Evolutionary conservation across 1,140 invertebrate genomes (phyloP).

Genomic region (Elymnias hypermnestra): DNA sequence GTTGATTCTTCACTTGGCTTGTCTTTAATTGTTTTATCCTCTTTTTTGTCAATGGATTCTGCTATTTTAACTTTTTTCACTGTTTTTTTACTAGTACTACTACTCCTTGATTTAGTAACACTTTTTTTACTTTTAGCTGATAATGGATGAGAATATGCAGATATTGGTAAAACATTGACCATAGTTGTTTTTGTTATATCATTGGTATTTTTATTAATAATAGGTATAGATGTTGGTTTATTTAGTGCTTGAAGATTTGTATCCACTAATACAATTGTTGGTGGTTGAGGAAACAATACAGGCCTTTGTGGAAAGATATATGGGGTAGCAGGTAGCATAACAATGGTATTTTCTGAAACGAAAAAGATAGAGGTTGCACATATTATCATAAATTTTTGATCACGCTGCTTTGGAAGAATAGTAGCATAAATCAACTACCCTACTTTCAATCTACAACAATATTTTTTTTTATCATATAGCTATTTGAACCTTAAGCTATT

Average conservation of each 20-base stretch:
- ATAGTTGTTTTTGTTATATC: conserved; percentile 78
- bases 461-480: no score
- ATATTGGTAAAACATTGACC: conserved; percentile 84
- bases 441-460: no score
- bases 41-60: conserved; percentile 8
- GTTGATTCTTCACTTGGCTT: conserved; percentile 2
- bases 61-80: conserved; percentile 27
- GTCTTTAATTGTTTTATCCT: conserved; percentile 4
- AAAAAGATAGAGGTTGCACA: no score
- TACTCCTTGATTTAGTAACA: conserved; percentile 49
- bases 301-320: conserved; percentile 65
- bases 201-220: conserved; percentile 49
- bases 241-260: conserved; percentile 51
- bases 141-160: conserved; percentile 76
- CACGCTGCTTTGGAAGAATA: no score
- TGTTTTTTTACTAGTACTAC: conserved; percentile 12
- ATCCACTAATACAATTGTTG: conserved; percentile 60
- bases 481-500: no score
- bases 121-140: conserved; percentile 61
- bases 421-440: not conserved
- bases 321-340: conserved; percentile 58
- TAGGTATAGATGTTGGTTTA: conserved; percentile 40
- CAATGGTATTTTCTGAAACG: conserved; percentile 57
- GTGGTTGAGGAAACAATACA: conserved; percentile 56
- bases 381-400: no score